A percentile compares a stretch with the other conserved stretches of the same genome.
Evolutionary conservation across 2,888 invertebrate genomes (phyloP).

Genomic region (Acleris literana): DNA sequence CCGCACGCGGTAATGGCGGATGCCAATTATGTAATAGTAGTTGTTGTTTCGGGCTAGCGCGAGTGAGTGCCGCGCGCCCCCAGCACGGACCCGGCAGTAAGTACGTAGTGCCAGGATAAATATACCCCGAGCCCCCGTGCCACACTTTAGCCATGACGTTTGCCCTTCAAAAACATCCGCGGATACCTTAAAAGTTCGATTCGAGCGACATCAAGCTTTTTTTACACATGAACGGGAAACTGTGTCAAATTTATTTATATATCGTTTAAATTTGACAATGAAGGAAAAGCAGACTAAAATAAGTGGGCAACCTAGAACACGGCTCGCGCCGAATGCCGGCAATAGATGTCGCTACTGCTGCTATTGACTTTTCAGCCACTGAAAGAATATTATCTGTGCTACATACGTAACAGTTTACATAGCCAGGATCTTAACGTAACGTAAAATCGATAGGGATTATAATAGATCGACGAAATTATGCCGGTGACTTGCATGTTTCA

Average conservation of each 20-base stretch:
- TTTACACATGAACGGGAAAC: slow-evolving; percentile 8
- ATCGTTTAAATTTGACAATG: slow-evolving; percentile 27
- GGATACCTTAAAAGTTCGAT: slow-evolving; percentile 8
- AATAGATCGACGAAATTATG: not conserved
- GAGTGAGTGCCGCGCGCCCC: slow-evolving; percentile 51
- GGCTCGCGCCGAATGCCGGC: slow-evolving; percentile 39
- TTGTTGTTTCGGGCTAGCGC: slow-evolving; percentile 61
- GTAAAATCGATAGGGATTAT: not conserved
- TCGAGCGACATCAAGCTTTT: slow-evolving; percentile 17
- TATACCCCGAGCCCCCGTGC: slow-evolving; percentile 65
- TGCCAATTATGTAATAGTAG: slow-evolving; percentile 77
- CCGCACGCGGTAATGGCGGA: slow-evolving; percentile 66
- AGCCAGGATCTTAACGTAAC: slow-evolving; percentile 7
- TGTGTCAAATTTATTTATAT: slow-evolving; percentile 34
- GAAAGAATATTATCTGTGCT: slow-evolving; percentile 12
- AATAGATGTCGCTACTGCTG: slow-evolving; percentile 61
- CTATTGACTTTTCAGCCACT: slow-evolving; percentile 23
- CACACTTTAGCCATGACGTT: slow-evolving; percentile 3
- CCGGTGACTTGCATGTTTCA: not conserved
- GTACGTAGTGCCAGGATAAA: slow-evolving; percentile 65
- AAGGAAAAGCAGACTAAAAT: slow-evolving; percentile 43
- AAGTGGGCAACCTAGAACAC: slow-evolving; percentile 55
- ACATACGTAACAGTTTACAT: slow-evolving; percentile 5
- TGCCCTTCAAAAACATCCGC: slow-evolving; percentile 11
- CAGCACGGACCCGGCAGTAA: slow-evolving; percentile 65